Conservation (phyloP, 2,797 vertebrate genomes). For the Gallinago nigripennis region DNA sequence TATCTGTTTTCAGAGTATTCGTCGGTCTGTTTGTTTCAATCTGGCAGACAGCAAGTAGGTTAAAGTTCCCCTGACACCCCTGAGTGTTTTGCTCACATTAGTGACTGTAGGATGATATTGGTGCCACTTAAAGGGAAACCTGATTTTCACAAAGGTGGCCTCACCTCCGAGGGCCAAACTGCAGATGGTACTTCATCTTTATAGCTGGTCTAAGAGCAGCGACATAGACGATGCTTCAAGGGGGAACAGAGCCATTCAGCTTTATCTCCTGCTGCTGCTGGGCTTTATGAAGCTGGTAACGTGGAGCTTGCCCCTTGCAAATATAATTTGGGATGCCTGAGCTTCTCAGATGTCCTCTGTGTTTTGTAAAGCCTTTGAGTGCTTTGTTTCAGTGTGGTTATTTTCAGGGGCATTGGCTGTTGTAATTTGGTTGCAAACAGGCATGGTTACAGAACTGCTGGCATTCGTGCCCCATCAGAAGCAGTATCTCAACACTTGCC, state of each 20-base stretch:
- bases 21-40: background rate
- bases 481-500: background rate
- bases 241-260: background rate
- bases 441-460: background rate
- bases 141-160: background rate
- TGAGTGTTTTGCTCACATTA: background rate
- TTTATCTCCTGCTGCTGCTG: background rate
- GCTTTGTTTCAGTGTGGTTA: background rate
- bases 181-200: background rate
- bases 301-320: background rate
- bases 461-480: background rate
- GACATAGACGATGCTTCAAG: background rate
- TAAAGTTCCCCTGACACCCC: background rate
- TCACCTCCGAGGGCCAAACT: background rate
- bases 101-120: background rate
- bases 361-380: conserved; percentile 12
- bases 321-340: background rate
- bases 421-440: background rate
- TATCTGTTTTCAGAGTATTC: background rate
- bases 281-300: background rate
- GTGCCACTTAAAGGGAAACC: background rate
- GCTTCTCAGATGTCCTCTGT: background rate
- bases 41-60: background rate
- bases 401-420: background rate
- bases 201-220: background rate